Evolutionary conservation across 1,140 invertebrate genomes (phyloP), one percentile per base, ranked within the genome.

Genomic region (Tetraneura akinire): DNA sequence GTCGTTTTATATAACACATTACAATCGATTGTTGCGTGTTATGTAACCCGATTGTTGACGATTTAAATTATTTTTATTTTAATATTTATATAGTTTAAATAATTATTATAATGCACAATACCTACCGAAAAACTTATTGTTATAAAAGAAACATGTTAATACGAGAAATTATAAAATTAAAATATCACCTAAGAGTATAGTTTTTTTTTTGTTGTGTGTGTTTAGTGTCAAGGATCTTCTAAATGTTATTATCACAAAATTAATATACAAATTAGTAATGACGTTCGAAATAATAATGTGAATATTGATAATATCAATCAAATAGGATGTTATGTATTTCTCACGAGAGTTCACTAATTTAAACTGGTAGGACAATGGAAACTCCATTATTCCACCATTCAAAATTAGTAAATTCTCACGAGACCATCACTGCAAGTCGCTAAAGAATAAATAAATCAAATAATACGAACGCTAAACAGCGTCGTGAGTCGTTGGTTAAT

Each of bases 331-430:
- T 29, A 18, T 51, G 68, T 23, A 45, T 49, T n/a, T 13, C 51
- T 18, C 29, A 5, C 42, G 51, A 23, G 49, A 57, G 37, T 57
- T 76, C 10, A 42, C n/a, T 57, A 57, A 76, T 76, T 71, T 76
- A 76, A 23, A 76, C 10, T 76, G 29, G 51, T 37, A 37, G 71
- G 18, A 76, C 18, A 76, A 76, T 76, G 32, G 51, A 21, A 37
- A 23, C 18, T 76, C 71, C 71, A 42, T 76, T 55, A 37, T 16
- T 51, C 53, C 51, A 57, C 71, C 32, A 57, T 37, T 57, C 23
- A 37, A 76, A 55, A 76, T 76, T 76, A 76, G 71, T 76, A 76
- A 55, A 57, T 23, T 55, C 71, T 76, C 71, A 23, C 29, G 51
- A 29, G 71, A 73, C 70, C n/a, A 42, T 51, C 16, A 37, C 32